Conservation (phyloP, 2,113 vertebrate species). For the Ranitomeya imitator region DNA sequence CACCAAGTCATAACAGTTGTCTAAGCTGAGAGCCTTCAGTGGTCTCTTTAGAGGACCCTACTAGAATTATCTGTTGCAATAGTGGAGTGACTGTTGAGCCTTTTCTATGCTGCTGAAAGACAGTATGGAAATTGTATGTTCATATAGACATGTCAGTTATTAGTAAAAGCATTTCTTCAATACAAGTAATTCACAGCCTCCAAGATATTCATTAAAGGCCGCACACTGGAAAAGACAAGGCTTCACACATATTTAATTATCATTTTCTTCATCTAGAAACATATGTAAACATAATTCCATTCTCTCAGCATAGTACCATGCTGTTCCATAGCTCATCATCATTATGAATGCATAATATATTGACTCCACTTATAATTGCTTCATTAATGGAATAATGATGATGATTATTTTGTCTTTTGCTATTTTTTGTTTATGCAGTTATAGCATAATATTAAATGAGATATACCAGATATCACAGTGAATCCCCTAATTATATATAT, state of each 20-base stretch:
- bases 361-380: slow-evolving; percentile 6
- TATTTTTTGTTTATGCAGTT: not conserved
- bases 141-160: not conserved
- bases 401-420: not conserved
- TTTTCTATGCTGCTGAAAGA: too few species aligned
- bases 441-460: not conserved
- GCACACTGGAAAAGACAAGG: not conserved
- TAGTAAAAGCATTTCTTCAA: not conserved
- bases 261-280: not conserved
- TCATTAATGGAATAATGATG: slow-evolving; percentile 13
- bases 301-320: not conserved
- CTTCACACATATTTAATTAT: not conserved
- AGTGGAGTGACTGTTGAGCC: too few species aligned
- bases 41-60: too few species aligned
- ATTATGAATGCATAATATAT: slow-evolving; percentile 11
- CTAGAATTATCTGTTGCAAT: too few species aligned
- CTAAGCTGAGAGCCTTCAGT: too few species aligned
- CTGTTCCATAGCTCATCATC: slow-evolving; percentile 7
- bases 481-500: not conserved
- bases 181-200: not conserved
- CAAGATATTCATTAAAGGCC: slow-evolving; percentile 16
- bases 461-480: not conserved
- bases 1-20: too few species aligned
- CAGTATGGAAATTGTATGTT: not conserved
- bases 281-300: not conserved